Evolutionary conservation across 1,140 invertebrate genomes (phyloP), one percentile per base, ranked within the genome.

Genomic region (Eulimnadia texana): DNA sequence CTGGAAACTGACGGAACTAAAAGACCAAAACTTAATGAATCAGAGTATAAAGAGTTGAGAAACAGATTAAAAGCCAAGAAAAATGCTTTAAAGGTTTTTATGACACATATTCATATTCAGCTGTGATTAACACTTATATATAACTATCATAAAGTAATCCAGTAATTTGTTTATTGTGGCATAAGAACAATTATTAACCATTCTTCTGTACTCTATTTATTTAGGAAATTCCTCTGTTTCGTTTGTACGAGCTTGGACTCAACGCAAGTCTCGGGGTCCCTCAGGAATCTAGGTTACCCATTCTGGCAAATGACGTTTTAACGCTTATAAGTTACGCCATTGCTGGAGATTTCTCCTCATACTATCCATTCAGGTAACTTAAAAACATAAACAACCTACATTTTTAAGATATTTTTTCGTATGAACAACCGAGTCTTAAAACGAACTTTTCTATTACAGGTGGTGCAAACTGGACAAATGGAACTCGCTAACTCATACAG

Each of bases 381-480:
- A n/a, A n/a, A 54, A 54, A 53, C 1, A 3, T 25, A 24, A 13
- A 22, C 16, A 20, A 20, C 28, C 22, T 23, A 23, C 11, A 20
- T 56, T 61, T 11, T 10, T n/a, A 28, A 13, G 25, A 51, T 3
- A 42, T 23, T 19, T 59, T 33, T 3, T 2, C n/a, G n/a, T 13
- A 58, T 20, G 2, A 24, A 19, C 2, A 57, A 27, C 58, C 24
- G n/a, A n/a, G n/a, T n/a, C n/a, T n/a, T n/a, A n/a, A n/a, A n/a
- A n/a, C n/a, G n/a, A n/a, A n/a, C n/a, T n/a, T n/a, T n/a, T n/a
- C n/a, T n/a, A n/a, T n/a, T 24, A 33, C 65, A 78, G 88, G 65
- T 94, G 90, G 90, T 92, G 88, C 76, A 72, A 76, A 19, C 71
- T 92, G 16, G 82, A 90, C 55, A 87, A 86, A 71, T 80, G 78